These are phyloP conservation scores for Psephotus haematonotus DNA, from an alignment of 2,113 vertebrate genomes.

Conservation along the genomic window DNA sequence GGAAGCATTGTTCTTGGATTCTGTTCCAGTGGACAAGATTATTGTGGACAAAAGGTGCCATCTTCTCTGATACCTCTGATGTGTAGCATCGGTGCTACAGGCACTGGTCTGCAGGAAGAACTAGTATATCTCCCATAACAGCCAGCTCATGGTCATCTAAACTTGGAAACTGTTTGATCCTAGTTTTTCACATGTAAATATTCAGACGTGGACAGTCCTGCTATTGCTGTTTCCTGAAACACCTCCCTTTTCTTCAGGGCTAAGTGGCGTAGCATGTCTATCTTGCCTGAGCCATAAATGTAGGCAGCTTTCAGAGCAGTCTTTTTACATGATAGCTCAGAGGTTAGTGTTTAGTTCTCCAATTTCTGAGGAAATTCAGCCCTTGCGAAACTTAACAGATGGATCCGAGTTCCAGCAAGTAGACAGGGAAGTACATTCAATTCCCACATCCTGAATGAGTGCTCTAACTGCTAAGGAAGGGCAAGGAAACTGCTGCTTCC, in stretches of 20 bases:
- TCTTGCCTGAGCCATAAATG: background rate
- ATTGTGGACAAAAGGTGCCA: accelerated
- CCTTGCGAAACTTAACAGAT: background rate
- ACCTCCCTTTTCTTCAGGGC: background rate
- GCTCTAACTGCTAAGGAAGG: background rate
- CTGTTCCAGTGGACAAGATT: background rate
- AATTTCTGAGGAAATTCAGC: background rate
- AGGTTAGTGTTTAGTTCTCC: background rate
- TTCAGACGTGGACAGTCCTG: background rate
- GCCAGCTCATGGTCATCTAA: background rate
- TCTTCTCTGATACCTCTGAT: background rate
- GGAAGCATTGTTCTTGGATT: background rate
- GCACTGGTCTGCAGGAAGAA: background rate
- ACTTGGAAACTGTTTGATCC: background rate
- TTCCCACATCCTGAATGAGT: constrained; percentile 28
- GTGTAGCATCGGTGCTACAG: background rate
- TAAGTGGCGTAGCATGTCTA: accelerated
- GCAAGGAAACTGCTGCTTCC: constrained; percentile 50
- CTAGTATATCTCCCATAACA: background rate
- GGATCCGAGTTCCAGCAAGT: background rate
- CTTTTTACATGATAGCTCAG: background rate
- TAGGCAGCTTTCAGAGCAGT: background rate
- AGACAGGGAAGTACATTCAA: background rate
- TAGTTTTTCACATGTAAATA: background rate
- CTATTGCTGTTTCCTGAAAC: background rate